Evolutionary conservation across 2,113 vertebrate genomes (phyloP).

Genomic region (Puntigrus tetrazona): DNA sequence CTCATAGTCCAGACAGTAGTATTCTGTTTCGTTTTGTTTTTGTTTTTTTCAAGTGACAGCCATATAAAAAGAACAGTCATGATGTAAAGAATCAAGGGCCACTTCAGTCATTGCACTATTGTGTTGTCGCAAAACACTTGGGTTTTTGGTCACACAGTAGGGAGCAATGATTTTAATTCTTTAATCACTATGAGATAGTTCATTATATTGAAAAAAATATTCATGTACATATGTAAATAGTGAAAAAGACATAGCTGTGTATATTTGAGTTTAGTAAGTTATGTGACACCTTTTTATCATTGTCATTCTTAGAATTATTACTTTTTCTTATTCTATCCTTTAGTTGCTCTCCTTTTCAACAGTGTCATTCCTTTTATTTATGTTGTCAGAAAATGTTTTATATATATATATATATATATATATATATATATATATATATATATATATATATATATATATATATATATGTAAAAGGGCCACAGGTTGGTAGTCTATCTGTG

Average conservation of each 20-base stretch:
- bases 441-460: no score
- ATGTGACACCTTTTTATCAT: conserved; percentile 77
- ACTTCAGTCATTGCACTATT: background rate
- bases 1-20: background rate
- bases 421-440: no score
- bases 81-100: background rate
- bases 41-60: background rate
- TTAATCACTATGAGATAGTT: conserved; percentile 5
- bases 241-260: conserved; percentile 85
- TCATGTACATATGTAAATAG: conserved; percentile 92
- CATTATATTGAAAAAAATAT: conserved; percentile 2
- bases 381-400: conserved; percentile 31
- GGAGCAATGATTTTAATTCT: background rate
- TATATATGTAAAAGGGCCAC: conserved; percentile 23
- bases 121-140: background rate
- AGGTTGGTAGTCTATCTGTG: background rate
- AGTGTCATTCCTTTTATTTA: conserved; percentile 85
- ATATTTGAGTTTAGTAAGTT: conserved; percentile 98
- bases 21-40: background rate
- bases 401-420: conserved; percentile 26
- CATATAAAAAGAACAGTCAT: background rate
- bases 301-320: conserved; percentile 62
- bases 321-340: conserved; percentile 67
- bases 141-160: conserved; percentile 9
- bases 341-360: conserved; percentile 58